Percentiles rank a stretch among this genome's conserved stretches.
phyloP scores from a whole-genome alignment of 2,797 vertebrate genomes.

The Orientallactaga sibirica region DNA sequence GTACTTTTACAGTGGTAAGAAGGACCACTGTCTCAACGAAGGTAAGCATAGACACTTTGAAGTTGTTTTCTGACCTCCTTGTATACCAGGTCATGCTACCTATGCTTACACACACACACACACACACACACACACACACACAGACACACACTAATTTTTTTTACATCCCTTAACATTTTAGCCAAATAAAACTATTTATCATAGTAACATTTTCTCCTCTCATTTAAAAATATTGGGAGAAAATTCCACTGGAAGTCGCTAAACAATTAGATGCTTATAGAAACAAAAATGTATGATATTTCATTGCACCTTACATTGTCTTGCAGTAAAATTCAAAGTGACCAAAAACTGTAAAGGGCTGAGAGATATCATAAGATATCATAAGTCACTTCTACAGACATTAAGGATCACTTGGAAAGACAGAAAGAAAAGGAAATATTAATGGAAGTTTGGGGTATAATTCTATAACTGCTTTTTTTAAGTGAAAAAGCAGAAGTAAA shows the following conservation, averaged over 20 bases:
- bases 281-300: neutral
- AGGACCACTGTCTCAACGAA: too few species aligned
- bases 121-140: too few species aligned
- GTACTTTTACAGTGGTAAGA: too few species aligned
- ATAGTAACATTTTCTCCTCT: neutral
- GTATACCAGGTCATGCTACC: too few species aligned
- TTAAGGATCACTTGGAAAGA: neutral
- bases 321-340: constrained; percentile 4
- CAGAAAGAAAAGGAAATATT: constrained; percentile 17
- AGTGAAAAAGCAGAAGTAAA: neutral
- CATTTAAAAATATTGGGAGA: constrained; percentile 38
- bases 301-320: neutral
- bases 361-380: neutral
- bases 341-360: neutral
- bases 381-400: neutral
- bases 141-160: neutral
- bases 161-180: neutral
- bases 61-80: too few species aligned
- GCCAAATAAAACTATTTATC: constrained; percentile 29
- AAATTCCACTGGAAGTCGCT: neutral
- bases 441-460: constrained; percentile 13
- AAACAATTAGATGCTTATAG: neutral
- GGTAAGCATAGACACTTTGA: too few species aligned
- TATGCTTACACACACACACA: too few species aligned
- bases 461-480: neutral